phyloP scores from a whole-genome alignment of 2,113 vertebrate genomes.

The Platycercus adscitus region DNA sequence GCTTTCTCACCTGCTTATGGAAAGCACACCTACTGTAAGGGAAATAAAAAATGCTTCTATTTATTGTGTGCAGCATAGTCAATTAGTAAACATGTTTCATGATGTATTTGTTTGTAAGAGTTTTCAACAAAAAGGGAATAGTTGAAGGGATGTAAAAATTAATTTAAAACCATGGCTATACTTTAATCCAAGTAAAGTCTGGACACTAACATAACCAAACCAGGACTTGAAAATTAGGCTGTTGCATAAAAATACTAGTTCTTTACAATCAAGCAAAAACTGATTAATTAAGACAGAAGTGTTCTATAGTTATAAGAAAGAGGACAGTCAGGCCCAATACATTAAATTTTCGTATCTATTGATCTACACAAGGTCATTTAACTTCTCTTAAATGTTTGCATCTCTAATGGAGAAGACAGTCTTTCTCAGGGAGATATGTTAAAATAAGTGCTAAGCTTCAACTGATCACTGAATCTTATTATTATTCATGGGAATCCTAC shows the following conservation, averaged over 20 bases:
- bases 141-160: background rate
- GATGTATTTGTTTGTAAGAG: background rate
- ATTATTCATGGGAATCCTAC: constrained; percentile 16
- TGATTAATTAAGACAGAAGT: background rate
- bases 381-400: background rate
- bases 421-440: background rate
- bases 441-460: background rate
- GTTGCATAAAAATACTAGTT: background rate
- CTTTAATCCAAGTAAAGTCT: background rate
- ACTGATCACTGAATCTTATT: background rate
- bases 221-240: background rate
- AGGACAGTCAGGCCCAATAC: background rate
- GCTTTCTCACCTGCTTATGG: background rate
- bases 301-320: background rate
- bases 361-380: background rate
- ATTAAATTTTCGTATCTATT: background rate
- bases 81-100: background rate
- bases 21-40: background rate
- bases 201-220: background rate
- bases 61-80: background rate
- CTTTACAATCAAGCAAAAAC: background rate
- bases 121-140: background rate
- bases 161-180: background rate
- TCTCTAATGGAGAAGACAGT: background rate
- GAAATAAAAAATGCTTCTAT: background rate